Percentiles rank a stretch among this genome's conserved stretches.
Conservation (phyloP, 2,797 vertebrate species). For the Nothura maculosa region DNA sequence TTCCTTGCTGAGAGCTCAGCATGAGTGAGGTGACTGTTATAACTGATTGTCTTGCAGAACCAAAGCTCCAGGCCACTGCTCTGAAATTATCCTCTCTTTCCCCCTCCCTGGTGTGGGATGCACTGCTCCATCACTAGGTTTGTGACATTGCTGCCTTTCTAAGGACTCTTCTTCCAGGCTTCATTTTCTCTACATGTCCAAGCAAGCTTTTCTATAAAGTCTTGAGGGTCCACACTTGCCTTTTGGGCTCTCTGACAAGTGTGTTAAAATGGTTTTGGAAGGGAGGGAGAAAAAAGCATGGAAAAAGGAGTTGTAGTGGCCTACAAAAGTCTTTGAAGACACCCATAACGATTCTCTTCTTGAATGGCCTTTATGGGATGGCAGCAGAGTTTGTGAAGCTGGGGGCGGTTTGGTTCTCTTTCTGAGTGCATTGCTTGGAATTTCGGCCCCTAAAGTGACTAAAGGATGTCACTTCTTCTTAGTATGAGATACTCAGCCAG, state of each 20-base stretch:
- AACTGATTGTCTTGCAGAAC: neutral
- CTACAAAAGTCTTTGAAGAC: neutral
- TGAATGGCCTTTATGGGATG: neutral
- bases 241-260: neutral
- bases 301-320: neutral
- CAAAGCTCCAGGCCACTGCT: neutral
- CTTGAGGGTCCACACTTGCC: neutral
- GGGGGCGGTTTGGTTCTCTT: neutral
- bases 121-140: neutral
- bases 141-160: neutral
- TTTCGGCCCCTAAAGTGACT: slow-evolving; percentile 7
- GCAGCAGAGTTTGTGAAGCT: neutral
- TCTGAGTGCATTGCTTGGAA: neutral
- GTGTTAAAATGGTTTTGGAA: neutral
- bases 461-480: slow-evolving; percentile 26
- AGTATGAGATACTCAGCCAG: neutral
- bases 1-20: neutral
- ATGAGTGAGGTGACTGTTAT: neutral
- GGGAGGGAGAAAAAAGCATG: neutral
- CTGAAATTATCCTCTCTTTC: neutral
- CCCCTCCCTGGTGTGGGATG: neutral
- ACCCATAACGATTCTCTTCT: neutral
- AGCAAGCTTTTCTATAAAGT: neutral
- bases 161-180: neutral
- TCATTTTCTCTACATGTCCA: neutral